Evolutionary conservation across 2,888 invertebrate species (phyloP).

Genomic region (Oeneis ivallda): DNA sequence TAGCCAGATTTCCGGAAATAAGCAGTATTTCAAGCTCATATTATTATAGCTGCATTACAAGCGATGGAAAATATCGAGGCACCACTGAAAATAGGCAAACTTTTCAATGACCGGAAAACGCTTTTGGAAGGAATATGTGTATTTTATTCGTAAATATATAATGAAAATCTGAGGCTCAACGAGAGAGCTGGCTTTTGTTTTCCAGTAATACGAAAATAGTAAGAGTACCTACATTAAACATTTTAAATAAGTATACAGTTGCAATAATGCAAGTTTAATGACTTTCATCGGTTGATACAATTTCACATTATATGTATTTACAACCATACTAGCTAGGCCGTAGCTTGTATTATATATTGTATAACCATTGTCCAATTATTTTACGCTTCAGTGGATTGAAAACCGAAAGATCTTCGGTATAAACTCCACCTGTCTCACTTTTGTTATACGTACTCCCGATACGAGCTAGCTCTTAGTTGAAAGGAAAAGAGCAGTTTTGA

Average conservation of each 20-base stretch:
- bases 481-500: too few species aligned
- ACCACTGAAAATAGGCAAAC: background rate
- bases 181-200: background rate
- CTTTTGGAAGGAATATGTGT: conserved; percentile 1
- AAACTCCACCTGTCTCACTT: too few species aligned
- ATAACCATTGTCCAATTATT: too few species aligned
- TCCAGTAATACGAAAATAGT: background rate
- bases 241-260: conserved; percentile 6
- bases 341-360: too few species aligned
- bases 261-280: background rate
- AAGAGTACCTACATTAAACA: background rate
- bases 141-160: conserved; percentile 9
- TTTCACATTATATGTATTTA: background rate
- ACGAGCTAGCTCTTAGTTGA: too few species aligned
- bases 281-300: background rate
- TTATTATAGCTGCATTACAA: background rate
- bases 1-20: conserved; percentile 1
- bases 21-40: conserved; percentile 2
- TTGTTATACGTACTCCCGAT: too few species aligned
- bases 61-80: background rate
- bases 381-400: too few species aligned
- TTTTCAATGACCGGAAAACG: conserved; percentile 11
- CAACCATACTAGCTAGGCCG: background rate
- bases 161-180: background rate
- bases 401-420: too few species aligned